These are phyloP conservation scores for Andrena marginata DNA, from an alignment of 2,888 invertebrate species.

Conservation along the genomic window DNA sequence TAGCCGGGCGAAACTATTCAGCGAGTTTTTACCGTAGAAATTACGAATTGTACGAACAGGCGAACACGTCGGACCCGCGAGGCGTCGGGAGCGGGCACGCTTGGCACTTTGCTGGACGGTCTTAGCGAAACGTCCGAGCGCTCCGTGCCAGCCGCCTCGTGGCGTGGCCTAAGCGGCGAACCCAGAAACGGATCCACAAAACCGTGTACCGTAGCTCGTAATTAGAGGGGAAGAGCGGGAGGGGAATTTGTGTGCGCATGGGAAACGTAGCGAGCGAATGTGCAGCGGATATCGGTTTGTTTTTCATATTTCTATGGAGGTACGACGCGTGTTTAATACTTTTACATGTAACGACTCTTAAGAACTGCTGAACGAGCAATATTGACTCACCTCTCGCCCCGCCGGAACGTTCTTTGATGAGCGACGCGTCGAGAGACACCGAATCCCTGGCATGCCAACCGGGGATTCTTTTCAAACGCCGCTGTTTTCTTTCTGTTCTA, in stretches of 20 bases:
- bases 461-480: too few species aligned
- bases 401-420: constrained; percentile 16
- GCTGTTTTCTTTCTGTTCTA: too few species aligned
- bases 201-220: constrained; percentile 26
- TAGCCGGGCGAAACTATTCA: constrained; percentile 43
- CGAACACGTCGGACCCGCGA: constrained; percentile 14
- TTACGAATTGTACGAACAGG: constrained; percentile 45
- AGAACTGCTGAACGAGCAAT: constrained; percentile 19
- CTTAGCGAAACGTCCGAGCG: too few species aligned
- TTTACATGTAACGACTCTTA: constrained; percentile 72
- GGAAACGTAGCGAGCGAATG: constrained; percentile 56
- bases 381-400: constrained; percentile 37
- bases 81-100: too few species aligned
- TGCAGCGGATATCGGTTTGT: constrained; percentile 70
- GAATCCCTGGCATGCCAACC: not conserved
- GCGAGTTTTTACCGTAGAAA: constrained; percentile 70
- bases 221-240: constrained; percentile 21
- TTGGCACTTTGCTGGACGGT: too few species aligned
- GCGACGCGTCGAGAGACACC: constrained; percentile 9
- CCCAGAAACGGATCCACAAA: constrained; percentile 26
- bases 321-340: constrained; percentile 80
- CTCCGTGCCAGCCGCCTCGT: constrained; percentile 22
- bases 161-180: constrained; percentile 47
- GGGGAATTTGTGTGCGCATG: constrained; percentile 6
- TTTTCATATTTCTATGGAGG: constrained; percentile 75